Evolutionary conservation across 2,888 invertebrate species (phyloP), one percentile per base, ranked within the genome.

Genomic region (Galeruca laticollis): DNA sequence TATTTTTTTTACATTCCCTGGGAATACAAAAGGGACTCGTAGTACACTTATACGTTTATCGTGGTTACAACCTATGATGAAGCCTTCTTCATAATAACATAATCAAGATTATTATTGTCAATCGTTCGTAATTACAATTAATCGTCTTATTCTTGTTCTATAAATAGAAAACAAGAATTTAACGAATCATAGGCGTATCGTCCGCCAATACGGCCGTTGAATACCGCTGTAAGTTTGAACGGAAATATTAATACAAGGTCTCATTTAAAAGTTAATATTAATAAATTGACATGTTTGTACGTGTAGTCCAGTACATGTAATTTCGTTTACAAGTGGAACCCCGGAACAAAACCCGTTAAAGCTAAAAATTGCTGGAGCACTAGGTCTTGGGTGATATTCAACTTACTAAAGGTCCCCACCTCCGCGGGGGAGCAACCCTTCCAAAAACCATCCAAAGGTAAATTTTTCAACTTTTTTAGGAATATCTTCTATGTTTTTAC

Each of bases 101-200:
- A 8, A n/a, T 57, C 35, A 57, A 18, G 35, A 35, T 57, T 35
- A 57, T 57, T 57, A 57, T 57, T 57, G 57, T 57, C 57, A 18
- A 35, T 20, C 21, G 51, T 18, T 18, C 51, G 21, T 21, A 51
- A 51, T 51, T 51, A 51, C 13, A 20, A 10, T 18, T 21, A 18
- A 51, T 4, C 21, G 21, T 21, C 21, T 51, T 21, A 20, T 51
- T 21, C 51, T 51, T 51, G 51, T 51, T 51, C 20, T 51, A 51
- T 51, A 51, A 51, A 51, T 20, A 51, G 51, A 21, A 51, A 51
- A 20, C 21, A 10, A 15, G 20, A 18, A 51, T 21, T 51, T 18
- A 51, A 21, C 11, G 5, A 3, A 18, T 51, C 51, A 51, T 51
- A 21, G 51, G 21, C 51, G 51, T 51, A 21, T 21, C 21, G 13